A percentile compares a stretch with the other conserved stretches of the same genome.
Conservation (phyloP, 2,797 vertebrate species). For the Danio kyathit region DNA sequence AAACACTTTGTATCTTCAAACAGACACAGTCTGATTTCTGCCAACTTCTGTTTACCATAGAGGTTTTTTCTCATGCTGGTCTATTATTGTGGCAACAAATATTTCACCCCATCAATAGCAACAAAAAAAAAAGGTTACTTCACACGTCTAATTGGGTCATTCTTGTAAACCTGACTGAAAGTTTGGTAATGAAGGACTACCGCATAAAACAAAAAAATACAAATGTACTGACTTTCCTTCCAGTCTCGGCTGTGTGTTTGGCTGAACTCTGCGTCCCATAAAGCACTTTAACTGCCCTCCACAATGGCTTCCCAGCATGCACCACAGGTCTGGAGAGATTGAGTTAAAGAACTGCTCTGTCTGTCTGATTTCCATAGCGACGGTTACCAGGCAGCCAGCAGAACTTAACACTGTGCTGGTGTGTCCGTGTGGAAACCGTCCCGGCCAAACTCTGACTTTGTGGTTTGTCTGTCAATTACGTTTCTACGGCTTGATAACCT, state of each 20-base stretch:
- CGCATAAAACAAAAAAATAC: not conserved
- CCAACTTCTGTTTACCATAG: not conserved
- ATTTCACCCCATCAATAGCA: not conserved
- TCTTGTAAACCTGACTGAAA: not conserved
- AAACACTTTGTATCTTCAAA: not conserved
- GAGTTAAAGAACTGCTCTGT: not conserved
- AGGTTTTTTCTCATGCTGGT: not conserved
- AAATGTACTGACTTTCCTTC: not conserved
- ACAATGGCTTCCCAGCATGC: not conserved
- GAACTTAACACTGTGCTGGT: not conserved
- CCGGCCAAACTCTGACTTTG: not conserved
- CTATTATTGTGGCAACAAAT: not conserved
- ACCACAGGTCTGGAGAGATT: not conserved
- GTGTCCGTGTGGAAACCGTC: not conserved
- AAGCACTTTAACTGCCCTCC: not conserved
- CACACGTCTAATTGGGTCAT: not conserved
- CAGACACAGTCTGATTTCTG: no score
- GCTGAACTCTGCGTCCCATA: not conserved
- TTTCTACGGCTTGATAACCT: not conserved
- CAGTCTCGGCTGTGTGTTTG: not conserved
- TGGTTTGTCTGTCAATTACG: not conserved
- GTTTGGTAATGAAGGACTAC: not conserved
- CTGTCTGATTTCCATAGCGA: conserved; percentile 31
- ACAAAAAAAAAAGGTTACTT: not conserved
- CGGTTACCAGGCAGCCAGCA: not conserved